Base-by-base conservation (phyloP, 64 coral and sea anemone species). In the Stichodactyla helianthus region DNA sequence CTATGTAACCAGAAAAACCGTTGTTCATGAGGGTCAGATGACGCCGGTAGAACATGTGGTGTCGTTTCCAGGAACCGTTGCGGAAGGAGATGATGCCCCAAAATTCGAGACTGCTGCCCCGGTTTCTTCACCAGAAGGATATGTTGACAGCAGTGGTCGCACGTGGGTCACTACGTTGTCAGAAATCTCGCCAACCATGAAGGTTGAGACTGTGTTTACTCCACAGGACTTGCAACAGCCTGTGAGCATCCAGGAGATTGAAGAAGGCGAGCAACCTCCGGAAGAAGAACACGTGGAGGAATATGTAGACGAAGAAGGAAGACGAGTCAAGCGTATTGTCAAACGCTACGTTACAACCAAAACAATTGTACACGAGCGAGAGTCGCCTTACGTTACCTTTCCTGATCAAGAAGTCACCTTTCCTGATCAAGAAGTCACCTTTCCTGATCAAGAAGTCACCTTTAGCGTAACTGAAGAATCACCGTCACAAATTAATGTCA, bases 321-420 rank as follows among this genome's bases (percentile, higher is more conserved):
- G 84, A 70, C 64, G 7, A 6, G 88, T 92, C 6, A 88, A 84
- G 54, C 53, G 84, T 79, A 87, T 87, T 50, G 82, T 89, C 4
- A 93, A 90, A 57, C 76, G 85, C 31, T 77, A 77, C 8, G 77
- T 89, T 28, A 88, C 91, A 79, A 90, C 84, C 54, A 84, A 61
- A 60, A 88, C 91, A 4, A 84, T 89, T 14, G 82, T 87, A 44
- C 83, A 28, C 6, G 78, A 81, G 51, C 18, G 9, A 23, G 20
- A 74, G 10, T 28, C 68, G 27, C 68, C 68, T 31, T 14, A 31
- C 68, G 25, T 74, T 27, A 74, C 68, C 5, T 74, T 74, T 31
- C 68, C 68, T 27, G 68, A 26, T 74, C 22, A 74, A 31, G 68
- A 74, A 8, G 10, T 74, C 2, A 35, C 25, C 7, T 4, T 74